Base-by-base conservation (phyloP, 35 echinoderm and acorn worm genomes). In the Eucidaris tribuloides region DNA sequence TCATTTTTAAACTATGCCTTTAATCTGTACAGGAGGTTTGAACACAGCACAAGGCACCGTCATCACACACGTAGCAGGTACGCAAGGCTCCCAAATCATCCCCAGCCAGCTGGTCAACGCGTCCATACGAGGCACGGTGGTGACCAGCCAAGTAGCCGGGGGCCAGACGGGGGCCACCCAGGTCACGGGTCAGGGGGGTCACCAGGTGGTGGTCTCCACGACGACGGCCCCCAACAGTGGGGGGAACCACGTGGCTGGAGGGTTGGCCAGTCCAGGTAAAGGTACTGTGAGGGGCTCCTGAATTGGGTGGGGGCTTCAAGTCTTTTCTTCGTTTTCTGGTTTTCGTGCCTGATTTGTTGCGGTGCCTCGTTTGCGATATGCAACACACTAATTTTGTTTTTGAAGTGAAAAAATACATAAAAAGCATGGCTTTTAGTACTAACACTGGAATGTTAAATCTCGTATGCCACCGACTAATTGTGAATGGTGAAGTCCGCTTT, bases 1-100 rank as follows among this genome's bases (percentile, higher is more conserved):
- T n/a, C n/a, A n/a, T n/a, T n/a, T n/a, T n/a, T n/a, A n/a, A n/a
- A n/a, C n/a, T n/a, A n/a, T n/a, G n/a, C n/a, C n/a, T n/a, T n/a
- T n/a, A n/a, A n/a, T n/a, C n/a, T n/a, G n/a, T n/a, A n/a, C 24
- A 11, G 13, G 9, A 41, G 68, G 68, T 38, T 40, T 74, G 37
- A 74, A 74, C 40, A 44, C 68, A 24, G 68, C 68, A 5, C 68
- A 74, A 74, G 68, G 68, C 68, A 74, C 68, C 11, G 68, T 74
- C 20, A 74, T 74, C 36, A 42, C 68, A 11, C 68, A 74, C 37
- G 44, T 74, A 74, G 68, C 68, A 9, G 68, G 35, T n/a, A 40
- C 68, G 14, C 68, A 74, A 40, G 68, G 68, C 36, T 74, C 68
- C 7, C 68, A 74, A n/a, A 74, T 74, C 36, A 33, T 74, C 24